Evolutionary conservation across 2,888 invertebrate genomes (phyloP).

Genomic region (Phymatocera aterrima): DNA sequence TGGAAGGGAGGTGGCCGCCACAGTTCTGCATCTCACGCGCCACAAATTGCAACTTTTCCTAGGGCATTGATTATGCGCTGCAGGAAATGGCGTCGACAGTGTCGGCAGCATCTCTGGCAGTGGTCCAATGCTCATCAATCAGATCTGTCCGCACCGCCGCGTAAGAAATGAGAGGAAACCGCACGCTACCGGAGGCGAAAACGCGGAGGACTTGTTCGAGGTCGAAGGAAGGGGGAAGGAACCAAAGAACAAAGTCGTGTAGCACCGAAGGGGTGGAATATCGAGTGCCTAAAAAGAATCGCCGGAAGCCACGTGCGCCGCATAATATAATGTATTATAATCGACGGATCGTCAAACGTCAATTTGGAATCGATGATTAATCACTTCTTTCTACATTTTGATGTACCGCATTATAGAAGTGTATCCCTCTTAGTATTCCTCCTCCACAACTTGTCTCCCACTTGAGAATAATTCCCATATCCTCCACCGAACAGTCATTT

Average conservation of each 20-base stretch:
- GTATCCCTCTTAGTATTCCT: neutral
- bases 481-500: neutral
- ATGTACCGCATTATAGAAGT: neutral
- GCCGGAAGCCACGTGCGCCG: neutral
- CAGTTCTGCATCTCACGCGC: slow-evolving; percentile 37
- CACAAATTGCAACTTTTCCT: slow-evolving; percentile 44
- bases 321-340: slow-evolving; percentile 23
- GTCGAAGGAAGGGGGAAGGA: neutral
- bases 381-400: neutral
- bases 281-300: neutral
- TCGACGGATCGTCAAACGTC: slow-evolving; percentile 12
- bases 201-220: slow-evolving; percentile 2
- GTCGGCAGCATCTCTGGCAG: slow-evolving; percentile 50
- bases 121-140: slow-evolving; percentile 54
- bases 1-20: neutral
- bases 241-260: neutral
- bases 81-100: slow-evolving; percentile 43
- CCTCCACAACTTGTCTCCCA: neutral
- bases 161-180: slow-evolving; percentile 39
- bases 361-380: neutral
- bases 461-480: neutral
- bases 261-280: slow-evolving; percentile 11
- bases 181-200: slow-evolving; percentile 7
- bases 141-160: slow-evolving; percentile 47
- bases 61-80: slow-evolving; percentile 43